phyloP scores from a whole-genome alignment of 2,797 vertebrate genomes.

The Arremon aurantiirostris region DNA sequence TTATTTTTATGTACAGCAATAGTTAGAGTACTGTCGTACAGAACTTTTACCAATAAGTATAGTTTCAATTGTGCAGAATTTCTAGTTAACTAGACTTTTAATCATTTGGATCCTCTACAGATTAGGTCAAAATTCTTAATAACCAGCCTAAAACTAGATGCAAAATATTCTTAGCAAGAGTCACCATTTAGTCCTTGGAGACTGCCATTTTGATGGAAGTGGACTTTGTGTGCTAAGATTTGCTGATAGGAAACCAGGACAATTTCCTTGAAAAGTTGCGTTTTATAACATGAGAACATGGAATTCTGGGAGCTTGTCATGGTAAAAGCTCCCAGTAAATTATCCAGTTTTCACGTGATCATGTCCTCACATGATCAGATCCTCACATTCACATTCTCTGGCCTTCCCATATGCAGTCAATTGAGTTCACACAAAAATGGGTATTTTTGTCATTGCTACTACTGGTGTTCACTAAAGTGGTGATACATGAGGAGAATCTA shows the following conservation, averaged over 20 bases:
- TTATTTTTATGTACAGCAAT: background rate
- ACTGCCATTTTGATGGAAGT: background rate
- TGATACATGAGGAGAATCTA: background rate
- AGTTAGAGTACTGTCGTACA: background rate
- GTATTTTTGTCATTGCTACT: background rate
- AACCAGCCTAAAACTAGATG: background rate
- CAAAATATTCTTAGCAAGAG: background rate
- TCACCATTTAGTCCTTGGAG: rapidly evolving
- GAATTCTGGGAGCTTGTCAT: background rate
- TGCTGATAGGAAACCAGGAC: background rate
- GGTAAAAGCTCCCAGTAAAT: background rate
- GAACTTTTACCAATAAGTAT: background rate
- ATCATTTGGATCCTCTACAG: background rate
- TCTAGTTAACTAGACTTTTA: background rate
- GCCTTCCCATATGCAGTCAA: background rate
- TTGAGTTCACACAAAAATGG: background rate
- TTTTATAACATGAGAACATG: background rate
- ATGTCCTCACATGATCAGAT: background rate
- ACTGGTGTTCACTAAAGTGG: background rate
- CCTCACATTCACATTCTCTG: background rate
- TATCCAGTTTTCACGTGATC: background rate
- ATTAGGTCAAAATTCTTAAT: background rate
- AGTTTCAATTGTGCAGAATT: background rate
- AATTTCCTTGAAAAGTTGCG: background rate
- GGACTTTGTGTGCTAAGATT: background rate